A percentile compares a stretch with the other conserved stretches of the same genome.
Conservation (phyloP, 2,888 invertebrate species). For the Chorisops tibialis region DNA sequence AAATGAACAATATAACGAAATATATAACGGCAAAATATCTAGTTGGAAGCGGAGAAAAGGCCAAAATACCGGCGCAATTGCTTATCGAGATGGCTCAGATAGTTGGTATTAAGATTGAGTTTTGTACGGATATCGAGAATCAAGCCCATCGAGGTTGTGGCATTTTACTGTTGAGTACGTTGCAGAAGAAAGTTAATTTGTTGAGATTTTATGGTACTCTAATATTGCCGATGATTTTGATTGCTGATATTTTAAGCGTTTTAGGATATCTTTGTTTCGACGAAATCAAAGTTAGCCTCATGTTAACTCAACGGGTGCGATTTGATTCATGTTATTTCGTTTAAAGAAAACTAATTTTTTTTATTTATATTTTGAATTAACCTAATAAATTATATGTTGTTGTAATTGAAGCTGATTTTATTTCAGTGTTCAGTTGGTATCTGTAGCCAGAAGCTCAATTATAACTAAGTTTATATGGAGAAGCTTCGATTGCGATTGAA, state of each 20-base stretch:
- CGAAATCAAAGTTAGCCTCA: conserved; percentile 6
- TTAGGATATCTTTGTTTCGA: conserved; percentile 10
- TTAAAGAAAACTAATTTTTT: too few relatives aligned
- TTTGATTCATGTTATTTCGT: too few relatives aligned
- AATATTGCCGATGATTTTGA: conserved; percentile 14
- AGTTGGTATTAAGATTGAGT: neutral
- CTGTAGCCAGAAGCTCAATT: too few relatives aligned
- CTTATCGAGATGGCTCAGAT: neutral
- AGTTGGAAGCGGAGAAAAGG: neutral
- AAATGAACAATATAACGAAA: neutral
- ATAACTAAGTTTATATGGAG: too few relatives aligned
- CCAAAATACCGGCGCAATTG: too few relatives aligned
- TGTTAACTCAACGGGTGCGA: neutral
- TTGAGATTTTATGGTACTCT: conserved; percentile 13
- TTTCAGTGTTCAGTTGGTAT: too few relatives aligned
- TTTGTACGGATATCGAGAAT: neutral
- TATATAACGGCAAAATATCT: neutral
- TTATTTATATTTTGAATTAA: too few relatives aligned
- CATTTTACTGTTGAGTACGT: neutral
- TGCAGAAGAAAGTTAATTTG: conserved; percentile 1
- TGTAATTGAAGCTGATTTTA: too few relatives aligned
- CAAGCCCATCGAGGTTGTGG: conserved; percentile 15
- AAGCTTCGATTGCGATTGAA: too few relatives aligned
- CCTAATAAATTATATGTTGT: too few relatives aligned
- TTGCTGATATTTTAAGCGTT: neutral